Evolutionary conservation across 2,888 invertebrate species (phyloP).

Genomic region (Andrena chrysosceles): DNA sequence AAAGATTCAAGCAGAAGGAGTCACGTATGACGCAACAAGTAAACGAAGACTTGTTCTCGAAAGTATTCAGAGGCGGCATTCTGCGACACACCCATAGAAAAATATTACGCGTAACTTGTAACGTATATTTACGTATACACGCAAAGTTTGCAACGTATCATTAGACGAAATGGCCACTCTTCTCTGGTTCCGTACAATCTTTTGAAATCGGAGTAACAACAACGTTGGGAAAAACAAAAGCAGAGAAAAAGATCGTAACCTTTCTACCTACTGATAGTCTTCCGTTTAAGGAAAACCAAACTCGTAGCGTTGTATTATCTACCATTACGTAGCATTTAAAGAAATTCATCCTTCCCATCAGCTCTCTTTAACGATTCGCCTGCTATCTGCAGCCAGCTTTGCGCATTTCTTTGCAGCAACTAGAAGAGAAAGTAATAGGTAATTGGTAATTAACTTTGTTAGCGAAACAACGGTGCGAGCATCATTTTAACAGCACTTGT

Average conservation of each 20-base stretch:
- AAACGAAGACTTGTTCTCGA: neutral
- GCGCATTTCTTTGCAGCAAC: constrained; percentile 12
- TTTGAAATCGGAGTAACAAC: constrained; percentile 4
- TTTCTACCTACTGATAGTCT: constrained; percentile 30
- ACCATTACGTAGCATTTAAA: constrained; percentile 19
- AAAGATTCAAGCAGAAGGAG: neutral
- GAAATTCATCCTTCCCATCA: constrained; percentile 5
- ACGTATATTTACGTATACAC: neutral
- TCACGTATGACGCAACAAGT: neutral
- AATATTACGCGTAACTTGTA: constrained; percentile 18
- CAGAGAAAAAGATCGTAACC: neutral
- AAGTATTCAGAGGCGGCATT: constrained; percentile 27
- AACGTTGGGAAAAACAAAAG: neutral
- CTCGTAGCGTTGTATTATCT: no score
- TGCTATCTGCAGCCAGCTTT: neutral
- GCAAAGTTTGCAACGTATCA: constrained; percentile 7
- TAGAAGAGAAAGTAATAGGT: constrained; percentile 36
- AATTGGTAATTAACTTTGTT: neutral
- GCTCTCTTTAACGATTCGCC: neutral
- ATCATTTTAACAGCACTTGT: neutral
- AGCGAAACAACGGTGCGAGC: neutral
- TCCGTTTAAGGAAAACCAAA: neutral
- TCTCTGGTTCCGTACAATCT: neutral
- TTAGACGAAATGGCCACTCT: constrained; percentile 10
- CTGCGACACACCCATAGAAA: constrained; percentile 40